Percentiles rank a stretch among this genome's conserved stretches.
Conservation (phyloP, 2,113 vertebrate species). For the Otocyon megalotis region DNA sequence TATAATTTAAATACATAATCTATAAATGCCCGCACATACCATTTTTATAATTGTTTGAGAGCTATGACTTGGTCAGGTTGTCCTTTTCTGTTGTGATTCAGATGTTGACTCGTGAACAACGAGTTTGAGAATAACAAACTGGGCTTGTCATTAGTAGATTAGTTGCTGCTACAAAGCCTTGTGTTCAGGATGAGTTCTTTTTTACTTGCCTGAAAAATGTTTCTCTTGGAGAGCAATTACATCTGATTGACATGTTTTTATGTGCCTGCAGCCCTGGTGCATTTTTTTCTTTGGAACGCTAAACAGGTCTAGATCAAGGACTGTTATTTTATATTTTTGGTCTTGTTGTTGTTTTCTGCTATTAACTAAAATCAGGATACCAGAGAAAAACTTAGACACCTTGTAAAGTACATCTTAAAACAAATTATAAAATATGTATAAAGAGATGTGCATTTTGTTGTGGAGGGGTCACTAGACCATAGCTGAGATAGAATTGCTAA, state of each 20-base stretch:
- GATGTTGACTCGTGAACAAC: constrained; percentile 86
- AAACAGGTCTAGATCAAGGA: constrained; percentile 90
- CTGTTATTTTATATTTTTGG: constrained; percentile 79
- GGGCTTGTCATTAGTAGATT: constrained; percentile 95
- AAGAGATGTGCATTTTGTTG: constrained; percentile 82
- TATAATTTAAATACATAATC: background rate
- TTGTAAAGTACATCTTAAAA: constrained; percentile 87
- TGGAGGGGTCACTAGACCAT: constrained; percentile 60
- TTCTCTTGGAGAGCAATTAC: constrained; percentile 95
- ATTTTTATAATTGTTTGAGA: constrained; percentile 70
- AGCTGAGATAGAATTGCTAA: constrained; percentile 79
- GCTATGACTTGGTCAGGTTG: constrained; percentile 83
- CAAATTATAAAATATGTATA: constrained; percentile 90
- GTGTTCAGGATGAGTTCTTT: constrained; percentile 88
- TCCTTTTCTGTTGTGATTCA: constrained; percentile 92
- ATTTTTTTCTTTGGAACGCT: constrained; percentile 85
- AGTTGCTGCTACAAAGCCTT: constrained; percentile 93
- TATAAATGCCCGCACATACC: background rate
- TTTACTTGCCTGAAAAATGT: constrained; percentile 89
- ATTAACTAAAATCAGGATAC: constrained; percentile 89
- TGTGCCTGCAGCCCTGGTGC: constrained; percentile 88
- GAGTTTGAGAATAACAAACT: constrained; percentile 90
- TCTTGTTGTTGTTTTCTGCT: constrained; percentile 82
- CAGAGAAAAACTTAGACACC: constrained; percentile 87
- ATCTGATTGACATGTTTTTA: constrained; percentile 95